Percentiles rank a stretch among this genome's conserved stretches.
These are phyloP conservation scores for Platorchestia sp. DNA, from an alignment of 1,140 invertebrate species.

Conservation along the genomic window DNA sequence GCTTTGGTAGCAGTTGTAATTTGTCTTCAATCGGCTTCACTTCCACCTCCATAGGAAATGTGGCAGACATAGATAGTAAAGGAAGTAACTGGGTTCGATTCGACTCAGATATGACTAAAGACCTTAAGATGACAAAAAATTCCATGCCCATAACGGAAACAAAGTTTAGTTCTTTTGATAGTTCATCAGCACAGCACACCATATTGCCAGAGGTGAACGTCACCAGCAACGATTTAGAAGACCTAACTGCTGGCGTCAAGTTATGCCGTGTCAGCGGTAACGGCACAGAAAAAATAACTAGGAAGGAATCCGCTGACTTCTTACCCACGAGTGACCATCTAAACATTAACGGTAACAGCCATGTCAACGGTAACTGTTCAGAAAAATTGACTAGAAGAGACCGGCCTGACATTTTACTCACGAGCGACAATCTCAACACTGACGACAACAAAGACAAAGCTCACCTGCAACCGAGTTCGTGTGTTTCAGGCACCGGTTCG, in stretches of 20 bases:
- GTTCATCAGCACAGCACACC: background rate
- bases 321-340: background rate
- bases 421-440: background rate
- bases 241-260: background rate
- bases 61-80: conserved; percentile 25
- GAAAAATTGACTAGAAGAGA: background rate
- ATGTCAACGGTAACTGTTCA: no score
- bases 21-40: conserved; percentile 61
- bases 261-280: background rate
- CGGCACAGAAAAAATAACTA: background rate
- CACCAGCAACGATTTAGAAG: background rate
- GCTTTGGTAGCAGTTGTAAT: conserved; percentile 66
- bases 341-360: background rate
- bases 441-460: background rate
- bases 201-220: background rate
- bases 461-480: background rate
- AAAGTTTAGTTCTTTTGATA: background rate
- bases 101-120: conserved; percentile 1
- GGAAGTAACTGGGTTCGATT: conserved; percentile 50
- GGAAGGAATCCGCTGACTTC: background rate
- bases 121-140: conserved; percentile 58
- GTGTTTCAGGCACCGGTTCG: conserved; percentile 36
- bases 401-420: background rate
- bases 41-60: conserved; percentile 39
- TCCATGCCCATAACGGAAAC: conserved; percentile 30